Percentiles rank a stretch among this genome's conserved stretches.
Evolutionary conservation across 1,140 invertebrate species (phyloP).

Genomic region (Sminthurides bifidus): DNA sequence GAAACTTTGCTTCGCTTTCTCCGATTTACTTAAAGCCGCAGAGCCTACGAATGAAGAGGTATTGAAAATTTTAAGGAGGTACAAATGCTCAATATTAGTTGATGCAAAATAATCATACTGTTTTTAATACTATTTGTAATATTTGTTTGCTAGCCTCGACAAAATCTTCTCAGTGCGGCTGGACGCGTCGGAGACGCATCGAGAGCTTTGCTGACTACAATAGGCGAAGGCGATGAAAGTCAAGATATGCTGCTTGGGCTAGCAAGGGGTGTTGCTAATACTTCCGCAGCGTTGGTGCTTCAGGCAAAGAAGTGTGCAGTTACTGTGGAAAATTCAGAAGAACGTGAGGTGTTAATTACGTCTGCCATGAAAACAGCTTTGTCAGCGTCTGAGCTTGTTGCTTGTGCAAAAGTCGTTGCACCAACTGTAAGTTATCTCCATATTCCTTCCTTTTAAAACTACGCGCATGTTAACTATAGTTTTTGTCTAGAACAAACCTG

Average conservation of each 20-base stretch:
- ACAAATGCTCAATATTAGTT: not conserved
- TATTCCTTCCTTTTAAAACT: not conserved
- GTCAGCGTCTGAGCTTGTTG: conserved; percentile 75
- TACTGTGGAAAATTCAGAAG: conserved; percentile 50
- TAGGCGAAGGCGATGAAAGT: conserved; percentile 79
- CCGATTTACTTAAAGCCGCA: conserved; percentile 82
- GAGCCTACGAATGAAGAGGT: conserved; percentile 87
- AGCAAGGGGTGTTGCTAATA: conserved; percentile 92
- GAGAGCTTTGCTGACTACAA: conserved; percentile 81
- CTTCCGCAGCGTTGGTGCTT: conserved; percentile 84
- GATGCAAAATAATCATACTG: not conserved
- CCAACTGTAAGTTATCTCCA: conserved; percentile 37
- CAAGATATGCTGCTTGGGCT: conserved; percentile 76
- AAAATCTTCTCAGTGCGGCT: conserved; percentile 85
- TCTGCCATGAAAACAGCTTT: conserved; percentile 93
- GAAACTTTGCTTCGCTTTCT: conserved; percentile 84
- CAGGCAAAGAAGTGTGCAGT: conserved; percentile 89
- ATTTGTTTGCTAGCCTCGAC: conserved; percentile 52
- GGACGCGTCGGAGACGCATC: conserved; percentile 91
- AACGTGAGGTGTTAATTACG: conserved; percentile 73
- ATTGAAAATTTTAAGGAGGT: not conserved
- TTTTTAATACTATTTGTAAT: not conserved
- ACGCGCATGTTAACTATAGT: not conserved
- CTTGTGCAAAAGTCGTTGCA: conserved; percentile 82
- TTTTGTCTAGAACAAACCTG: not conserved